Base-by-base conservation (phyloP, 2,888 invertebrate species). In the Catocala fraxini region DNA sequence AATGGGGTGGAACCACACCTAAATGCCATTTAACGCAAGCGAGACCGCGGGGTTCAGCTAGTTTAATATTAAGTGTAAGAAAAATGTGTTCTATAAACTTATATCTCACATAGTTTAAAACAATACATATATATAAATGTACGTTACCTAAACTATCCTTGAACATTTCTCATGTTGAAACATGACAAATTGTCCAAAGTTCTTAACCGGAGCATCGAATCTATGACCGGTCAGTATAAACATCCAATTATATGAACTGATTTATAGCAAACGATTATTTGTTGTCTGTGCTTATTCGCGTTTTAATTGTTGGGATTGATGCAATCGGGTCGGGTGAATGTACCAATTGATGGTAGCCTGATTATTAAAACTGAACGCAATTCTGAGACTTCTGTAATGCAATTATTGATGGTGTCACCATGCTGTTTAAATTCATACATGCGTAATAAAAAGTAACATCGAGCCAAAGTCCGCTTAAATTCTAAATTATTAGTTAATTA, bases 241-340 rank as follows among this genome's bases (percentile, higher is more conserved):
- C 71, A 77, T 68, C 71, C 76, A 77, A 77, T 77, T 78, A 77
- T 73, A 72, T 51, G 5, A 34, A 12, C 63, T 79, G 82, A 82
- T 80, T 76, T 78, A 82, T 80, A 57, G 55, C 52, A 54, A 61
- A 61, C 75, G 72, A 81, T 82, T 79, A 82, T 77, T 82, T 76
- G 78, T 74, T 81, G 81, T 82, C 82, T 34, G 70, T 34, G 74
- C 67, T 68, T 78, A 77, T 77, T 80, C 80, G 80, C 80, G 72
- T 77, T 80, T 76, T 79, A 80, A 80, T 79, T 80, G 79, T 80
- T 74, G 59, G 65, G 57, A 78, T 80, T 73, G 71, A 76, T 69
- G 75, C 71, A 77, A 77, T 61, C 57, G 62, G 13, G 51, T 65
- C 48, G 54, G 79, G 76, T 71, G 9, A 43, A 34, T 0, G 51